A percentile compares a stretch with the other conserved stretches of the same genome.
These are phyloP conservation scores for Aspidapion aeneum DNA, from an alignment of 2,888 invertebrate genomes.

Conservation along the genomic window DNA sequence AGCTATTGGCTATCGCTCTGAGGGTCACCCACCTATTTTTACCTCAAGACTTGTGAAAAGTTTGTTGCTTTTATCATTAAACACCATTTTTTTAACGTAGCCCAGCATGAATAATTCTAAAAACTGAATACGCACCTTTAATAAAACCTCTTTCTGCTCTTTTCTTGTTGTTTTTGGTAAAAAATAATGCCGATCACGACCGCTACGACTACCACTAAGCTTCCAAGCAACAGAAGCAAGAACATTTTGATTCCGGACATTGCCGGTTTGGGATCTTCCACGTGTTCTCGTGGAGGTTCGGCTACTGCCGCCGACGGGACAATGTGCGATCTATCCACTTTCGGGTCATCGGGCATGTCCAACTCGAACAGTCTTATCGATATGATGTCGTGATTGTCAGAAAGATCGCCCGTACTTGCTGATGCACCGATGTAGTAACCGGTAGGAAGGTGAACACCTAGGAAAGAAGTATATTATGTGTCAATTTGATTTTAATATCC, in stretches of 20 bases:
- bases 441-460: slow-evolving; percentile 85
- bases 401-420: slow-evolving; percentile 95
- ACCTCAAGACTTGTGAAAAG: no score
- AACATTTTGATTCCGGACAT: slow-evolving; percentile 91
- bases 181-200: slow-evolving; percentile 88
- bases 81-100: no score
- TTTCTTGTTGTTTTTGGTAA: slow-evolving; percentile 89
- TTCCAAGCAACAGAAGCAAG: slow-evolving; percentile 78
- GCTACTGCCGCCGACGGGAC: slow-evolving; percentile 86
- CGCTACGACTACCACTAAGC: slow-evolving; percentile 77
- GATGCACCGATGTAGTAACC: slow-evolving; percentile 93
- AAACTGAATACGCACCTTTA: no score
- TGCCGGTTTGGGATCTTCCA: slow-evolving; percentile 84
- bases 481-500: no score
- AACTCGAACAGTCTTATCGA: slow-evolving; percentile 91
- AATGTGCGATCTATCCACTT: slow-evolving; percentile 77
- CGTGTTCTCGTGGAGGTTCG: slow-evolving; percentile 87
- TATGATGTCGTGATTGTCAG: slow-evolving; percentile 94
- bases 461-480: not conserved
- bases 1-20: no score
- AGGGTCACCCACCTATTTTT: no score
- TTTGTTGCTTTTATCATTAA: no score
- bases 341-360: slow-evolving; percentile 66
- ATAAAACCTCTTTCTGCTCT: slow-evolving; percentile 83
- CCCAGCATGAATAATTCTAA: no score